These are phyloP conservation scores for Noctua janthe DNA, from an alignment of 2,888 invertebrate genomes.

Conservation along the genomic window DNA sequence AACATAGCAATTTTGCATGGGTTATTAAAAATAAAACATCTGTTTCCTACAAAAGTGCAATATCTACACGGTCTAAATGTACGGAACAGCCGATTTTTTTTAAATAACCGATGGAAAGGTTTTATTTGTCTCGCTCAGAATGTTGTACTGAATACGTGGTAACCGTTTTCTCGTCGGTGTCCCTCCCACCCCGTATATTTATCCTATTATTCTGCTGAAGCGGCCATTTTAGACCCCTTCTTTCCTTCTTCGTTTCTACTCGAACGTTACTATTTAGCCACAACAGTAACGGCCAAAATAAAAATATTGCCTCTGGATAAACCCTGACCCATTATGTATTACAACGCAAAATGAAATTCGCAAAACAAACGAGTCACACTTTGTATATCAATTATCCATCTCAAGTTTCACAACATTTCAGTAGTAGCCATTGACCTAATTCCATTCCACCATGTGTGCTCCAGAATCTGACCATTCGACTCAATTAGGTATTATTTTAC, in stretches of 20 bases:
- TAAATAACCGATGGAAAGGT: no score
- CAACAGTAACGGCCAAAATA: not conserved
- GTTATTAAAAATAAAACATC: no score
- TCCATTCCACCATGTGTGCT: constrained; percentile 38
- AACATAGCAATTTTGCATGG: no score
- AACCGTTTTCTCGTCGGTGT: no score
- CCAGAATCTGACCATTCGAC: constrained; percentile 3
- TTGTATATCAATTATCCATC: constrained; percentile 29
- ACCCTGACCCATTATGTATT: not conserved
- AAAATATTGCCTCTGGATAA: not conserved
- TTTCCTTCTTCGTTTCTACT: not conserved
- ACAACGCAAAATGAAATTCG: not conserved
- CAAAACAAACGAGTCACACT: not conserved
- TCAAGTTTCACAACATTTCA: constrained; percentile 21
- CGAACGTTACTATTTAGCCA: not conserved
- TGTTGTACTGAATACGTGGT: no score
- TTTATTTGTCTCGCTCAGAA: no score
- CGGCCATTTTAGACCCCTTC: no score
- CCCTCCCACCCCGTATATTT: no score
- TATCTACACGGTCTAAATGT: no score
- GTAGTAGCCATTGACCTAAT: constrained; percentile 19
- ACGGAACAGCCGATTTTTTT: no score
- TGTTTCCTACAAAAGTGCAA: no score
- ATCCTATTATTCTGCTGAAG: no score
- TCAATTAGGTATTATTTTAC: constrained; percentile 31